Evolutionary conservation across 2,888 invertebrate species (phyloP), one percentile per base, ranked within the genome.

Genomic region (Mesoligia furuncula): DNA sequence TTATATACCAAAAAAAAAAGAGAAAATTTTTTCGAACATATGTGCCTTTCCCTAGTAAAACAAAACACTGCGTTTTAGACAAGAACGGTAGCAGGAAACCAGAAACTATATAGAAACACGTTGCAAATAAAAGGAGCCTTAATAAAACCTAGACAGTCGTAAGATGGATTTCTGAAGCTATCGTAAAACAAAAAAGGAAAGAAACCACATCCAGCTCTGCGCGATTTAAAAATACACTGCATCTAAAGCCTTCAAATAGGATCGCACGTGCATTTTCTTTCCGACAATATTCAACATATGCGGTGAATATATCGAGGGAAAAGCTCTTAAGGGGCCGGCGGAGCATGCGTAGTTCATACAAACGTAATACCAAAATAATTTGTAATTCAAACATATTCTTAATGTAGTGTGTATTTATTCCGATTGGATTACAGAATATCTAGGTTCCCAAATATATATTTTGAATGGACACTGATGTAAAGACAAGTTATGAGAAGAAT

Each of bases 201-300:
- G 48, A 64, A 73, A 51, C 42, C 39, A 48, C 54, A 42, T 31
- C 24, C 13, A 57, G 36, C 27, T 20, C 61, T 57, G 39, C 39
- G 6, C n/a, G 15, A 51, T 77, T 69, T 69, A 24, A 69, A 72
- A 68, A 77, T 59, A 68, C 42, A 76, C 20, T 72, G 54, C 73
- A 80, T 36, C 24, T 20, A 4, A 75, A 80, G 68, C 31, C 61
- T 80, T 66, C 61, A 36, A 66, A 77, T 65, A 54, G 13, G 13
- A 42, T 71, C 39, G 24, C 54, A 67, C 70, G 66, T 64, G 62
- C 62, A 67, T 71, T 71, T 59, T 67, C 66, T 61, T 57, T 1
- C 13, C 73, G 42, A 77, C 81, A 73, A 71, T 62, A 70, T 81
- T 77, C 77, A 73, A 73, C 57, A 66, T 76, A 36, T 73, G 77